Evolutionary conservation across 1,140 invertebrate species (phyloP).

Genomic region (Halyomorpha halys): DNA sequence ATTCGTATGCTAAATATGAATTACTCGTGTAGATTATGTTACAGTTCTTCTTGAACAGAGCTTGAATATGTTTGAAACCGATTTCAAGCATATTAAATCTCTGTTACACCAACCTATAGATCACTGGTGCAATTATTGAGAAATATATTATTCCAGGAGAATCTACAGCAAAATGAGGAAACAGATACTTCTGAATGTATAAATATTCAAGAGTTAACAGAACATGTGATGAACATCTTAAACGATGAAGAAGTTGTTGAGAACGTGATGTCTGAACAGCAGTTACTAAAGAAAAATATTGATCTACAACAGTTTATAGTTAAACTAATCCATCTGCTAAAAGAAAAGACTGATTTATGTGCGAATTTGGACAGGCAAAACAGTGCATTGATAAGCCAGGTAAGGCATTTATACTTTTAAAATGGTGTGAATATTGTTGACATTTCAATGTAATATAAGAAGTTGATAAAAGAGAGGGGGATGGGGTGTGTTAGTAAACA

Average conservation of each 20-base stretch:
- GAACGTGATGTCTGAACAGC: not conserved
- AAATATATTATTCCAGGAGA: too few relatives aligned
- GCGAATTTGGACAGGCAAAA: constrained; percentile 30
- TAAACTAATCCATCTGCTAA: constrained; percentile 30
- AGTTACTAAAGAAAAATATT: constrained; percentile 25
- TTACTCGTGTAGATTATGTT: too few relatives aligned
- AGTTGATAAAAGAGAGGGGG: too few relatives aligned
- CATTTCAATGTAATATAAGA: too few relatives aligned
- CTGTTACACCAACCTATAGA: not conserved
- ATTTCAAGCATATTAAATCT: too few relatives aligned
- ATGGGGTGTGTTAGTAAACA: too few relatives aligned
- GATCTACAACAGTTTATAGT: constrained; percentile 29
- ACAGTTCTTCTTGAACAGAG: too few relatives aligned
- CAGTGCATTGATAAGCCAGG: constrained; percentile 29
- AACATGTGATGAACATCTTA: constrained; percentile 19
- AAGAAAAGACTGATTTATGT: constrained; percentile 30
- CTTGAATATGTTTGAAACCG: too few relatives aligned
- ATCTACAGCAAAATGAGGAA: too few relatives aligned
- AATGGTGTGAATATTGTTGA: too few relatives aligned
- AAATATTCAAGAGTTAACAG: constrained; percentile 15
- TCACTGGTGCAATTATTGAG: not conserved
- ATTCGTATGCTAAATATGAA: too few relatives aligned
- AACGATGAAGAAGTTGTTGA: constrained; percentile 8
- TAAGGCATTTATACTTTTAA: not conserved
- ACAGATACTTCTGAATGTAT: not conserved